These are phyloP conservation scores for Lasioglossum malachurum DNA, from an alignment of 2,888 invertebrate genomes.

Conservation along the genomic window DNA sequence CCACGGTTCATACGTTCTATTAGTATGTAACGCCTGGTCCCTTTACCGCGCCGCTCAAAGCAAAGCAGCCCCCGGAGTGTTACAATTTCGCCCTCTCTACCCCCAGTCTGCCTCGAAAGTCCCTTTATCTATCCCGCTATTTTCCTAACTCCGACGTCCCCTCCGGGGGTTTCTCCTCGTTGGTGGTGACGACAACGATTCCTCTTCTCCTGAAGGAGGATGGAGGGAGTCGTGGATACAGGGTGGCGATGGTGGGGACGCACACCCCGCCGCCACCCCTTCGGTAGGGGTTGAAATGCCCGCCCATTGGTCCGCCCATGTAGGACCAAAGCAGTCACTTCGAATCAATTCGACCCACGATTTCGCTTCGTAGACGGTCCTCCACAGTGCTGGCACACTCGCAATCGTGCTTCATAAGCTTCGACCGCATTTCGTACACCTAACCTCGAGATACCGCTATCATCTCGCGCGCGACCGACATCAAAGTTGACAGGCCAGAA, in stretches of 20 bases:
- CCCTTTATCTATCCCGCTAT: conserved; percentile 80
- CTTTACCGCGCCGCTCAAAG: conserved; percentile 75
- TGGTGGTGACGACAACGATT: conserved; percentile 65
- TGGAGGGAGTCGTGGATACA: conserved; percentile 58
- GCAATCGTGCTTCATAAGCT: conserved; percentile 61
- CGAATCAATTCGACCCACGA: conserved; percentile 74
- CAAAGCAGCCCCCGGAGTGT: conserved; percentile 80
- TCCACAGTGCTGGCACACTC: conserved; percentile 49
- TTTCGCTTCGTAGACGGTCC: conserved; percentile 69
- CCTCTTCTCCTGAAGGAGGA: conserved; percentile 55
- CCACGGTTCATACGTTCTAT: conserved; percentile 49
- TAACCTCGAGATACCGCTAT: conserved; percentile 36
- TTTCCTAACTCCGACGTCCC: conserved; percentile 78
- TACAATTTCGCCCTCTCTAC: conserved; percentile 78
- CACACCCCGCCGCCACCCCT: conserved; percentile 40
- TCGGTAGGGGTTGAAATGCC: conserved; percentile 66
- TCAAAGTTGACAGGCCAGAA: conserved; percentile 2
- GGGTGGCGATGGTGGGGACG: conserved; percentile 44
- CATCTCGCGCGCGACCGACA: conserved; percentile 10
- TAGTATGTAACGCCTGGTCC: conserved; percentile 63
- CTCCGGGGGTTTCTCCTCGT: conserved; percentile 67
- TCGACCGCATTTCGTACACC: conserved; percentile 48
- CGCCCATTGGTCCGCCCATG: conserved; percentile 73
- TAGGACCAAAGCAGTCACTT: conserved; percentile 68
- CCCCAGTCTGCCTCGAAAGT: conserved; percentile 62